These are phyloP conservation scores for Zaprionus bogoriensis DNA, from an alignment of 2,888 invertebrate genomes.

Conservation along the genomic window DNA sequence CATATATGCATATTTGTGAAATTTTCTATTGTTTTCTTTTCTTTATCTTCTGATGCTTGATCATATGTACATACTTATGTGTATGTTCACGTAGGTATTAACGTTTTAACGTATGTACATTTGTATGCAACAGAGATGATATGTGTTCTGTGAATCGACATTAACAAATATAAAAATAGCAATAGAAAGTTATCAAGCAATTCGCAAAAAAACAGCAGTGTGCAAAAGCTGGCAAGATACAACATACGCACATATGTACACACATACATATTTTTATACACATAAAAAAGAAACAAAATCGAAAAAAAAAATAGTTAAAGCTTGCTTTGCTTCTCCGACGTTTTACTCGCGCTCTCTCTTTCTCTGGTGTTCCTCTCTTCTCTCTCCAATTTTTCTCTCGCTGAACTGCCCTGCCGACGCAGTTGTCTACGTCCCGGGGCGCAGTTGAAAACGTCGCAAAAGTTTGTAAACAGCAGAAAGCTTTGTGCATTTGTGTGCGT, in stretches of 20 bases:
- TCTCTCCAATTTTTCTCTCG: constrained; percentile 15
- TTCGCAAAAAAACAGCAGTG: constrained; percentile 45
- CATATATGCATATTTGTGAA: constrained; percentile 46
- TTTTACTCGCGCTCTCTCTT: constrained; percentile 38
- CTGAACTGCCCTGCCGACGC: constrained; percentile 42
- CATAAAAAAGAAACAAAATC: constrained; percentile 17
- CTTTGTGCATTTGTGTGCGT: constrained; percentile 50
- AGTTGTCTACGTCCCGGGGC: constrained; percentile 45
- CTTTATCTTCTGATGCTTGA: constrained; percentile 26
- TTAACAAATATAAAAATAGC: constrained; percentile 70
- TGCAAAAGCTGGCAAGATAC: constrained; percentile 40
- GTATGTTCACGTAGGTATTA: constrained; percentile 7
- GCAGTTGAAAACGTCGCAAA: constrained; percentile 78
- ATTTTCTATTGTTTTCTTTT: constrained; percentile 39
- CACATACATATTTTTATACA: constrained; percentile 22
- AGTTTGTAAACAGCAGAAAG: constrained; percentile 75
- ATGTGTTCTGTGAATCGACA: constrained; percentile 34
- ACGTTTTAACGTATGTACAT: not conserved
- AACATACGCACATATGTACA: constrained; percentile 3
- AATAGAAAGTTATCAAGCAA: constrained; percentile 77
- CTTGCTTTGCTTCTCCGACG: constrained; percentile 56
- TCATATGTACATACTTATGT: constrained; percentile 27
- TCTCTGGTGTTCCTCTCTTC: constrained; percentile 5
- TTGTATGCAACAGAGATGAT: constrained; percentile 3
- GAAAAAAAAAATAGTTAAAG: constrained; percentile 73